Base-by-base conservation (phyloP, 2,888 invertebrate species). In the Willowsia nigromaculata region DNA sequence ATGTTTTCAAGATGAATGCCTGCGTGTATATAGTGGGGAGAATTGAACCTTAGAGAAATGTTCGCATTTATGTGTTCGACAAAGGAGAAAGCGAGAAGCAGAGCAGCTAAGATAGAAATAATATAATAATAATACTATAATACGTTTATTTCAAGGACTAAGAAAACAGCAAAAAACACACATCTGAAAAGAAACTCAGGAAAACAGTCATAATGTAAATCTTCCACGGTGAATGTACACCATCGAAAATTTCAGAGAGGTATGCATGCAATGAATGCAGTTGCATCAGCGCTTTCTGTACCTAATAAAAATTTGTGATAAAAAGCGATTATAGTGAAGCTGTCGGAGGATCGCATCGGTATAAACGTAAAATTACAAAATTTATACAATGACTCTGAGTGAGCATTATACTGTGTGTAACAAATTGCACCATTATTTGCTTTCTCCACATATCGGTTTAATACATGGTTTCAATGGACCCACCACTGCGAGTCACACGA, bases 401-500 rank as follows among this genome's bases (percentile, higher is more conserved):
- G 47, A 18, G 15, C 5, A 74, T 71, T 43, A 74, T 15, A 15
- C 25, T 25, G 74, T 74, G 43, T 71, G 47, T 74, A 74, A 74
- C 74, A 74, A 74, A 74, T 74, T 74, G 47, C 74, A 18, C 47
- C 43, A 27, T 74, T 71, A n/a, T n/a, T 74, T 62, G 27, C 74
- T 74, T 74, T 71, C 71, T 71, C 43, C 37, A 25, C 43, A 71
- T 71, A n/a, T 43, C 43, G 40, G 3, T 71, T 43, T 71, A 71
- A 71, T 71, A 25, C 43, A 25, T 71, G n/a, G n/a, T 68, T 37
- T 47, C 15, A 68, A 43, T 3, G 74, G 47, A 43, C 74, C 74
- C 74, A 74, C 43, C 27, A 43, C 74, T 74, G 47, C 13, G 74
- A 47, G 27, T 74, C 74, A 47, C 43, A 74, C 74, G 43, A 74